phyloP scores from a whole-genome alignment of 2,797 vertebrate species.

The Novumbra hubbsi region DNA sequence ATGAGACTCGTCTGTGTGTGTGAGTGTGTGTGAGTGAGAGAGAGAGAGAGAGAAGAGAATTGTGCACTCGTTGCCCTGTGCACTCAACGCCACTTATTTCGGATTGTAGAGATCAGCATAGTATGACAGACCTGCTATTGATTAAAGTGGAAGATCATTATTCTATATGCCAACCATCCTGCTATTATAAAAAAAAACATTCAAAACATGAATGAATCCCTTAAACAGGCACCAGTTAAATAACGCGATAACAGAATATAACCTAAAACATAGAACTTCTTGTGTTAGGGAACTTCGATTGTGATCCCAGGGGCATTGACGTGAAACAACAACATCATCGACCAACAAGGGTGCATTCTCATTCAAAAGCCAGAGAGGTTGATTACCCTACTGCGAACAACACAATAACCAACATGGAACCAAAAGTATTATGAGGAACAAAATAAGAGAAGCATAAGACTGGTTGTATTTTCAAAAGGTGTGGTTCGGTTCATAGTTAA shows the following conservation, averaged over 20 bases:
- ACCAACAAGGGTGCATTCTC: neutral
- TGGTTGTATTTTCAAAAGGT: constrained; percentile 15
- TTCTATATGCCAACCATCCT: neutral
- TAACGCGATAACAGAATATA: neutral
- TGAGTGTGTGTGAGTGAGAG: constrained; percentile 8
- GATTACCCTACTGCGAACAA: neutral
- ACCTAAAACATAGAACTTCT: neutral
- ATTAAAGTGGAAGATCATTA: neutral
- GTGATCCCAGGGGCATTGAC: neutral
- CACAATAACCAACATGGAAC: neutral
- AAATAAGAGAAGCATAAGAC: constrained; percentile 11
- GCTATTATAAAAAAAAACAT: neutral
- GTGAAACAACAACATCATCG: neutral
- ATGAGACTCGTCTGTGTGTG: constrained; percentile 4
- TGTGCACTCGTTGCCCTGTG: neutral
- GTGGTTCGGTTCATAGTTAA: constrained; percentile 13
- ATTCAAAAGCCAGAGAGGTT: neutral
- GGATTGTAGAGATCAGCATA: neutral
- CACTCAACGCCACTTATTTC: neutral
- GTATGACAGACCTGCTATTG: neutral
- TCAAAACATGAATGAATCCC: neutral
- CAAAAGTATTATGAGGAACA: neutral
- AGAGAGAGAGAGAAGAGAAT: neutral
- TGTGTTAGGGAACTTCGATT: neutral
- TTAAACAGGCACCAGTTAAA: neutral